These are phyloP conservation scores for Machimus atricapillus DNA, from an alignment of 2,888 invertebrate genomes.

Conservation along the genomic window DNA sequence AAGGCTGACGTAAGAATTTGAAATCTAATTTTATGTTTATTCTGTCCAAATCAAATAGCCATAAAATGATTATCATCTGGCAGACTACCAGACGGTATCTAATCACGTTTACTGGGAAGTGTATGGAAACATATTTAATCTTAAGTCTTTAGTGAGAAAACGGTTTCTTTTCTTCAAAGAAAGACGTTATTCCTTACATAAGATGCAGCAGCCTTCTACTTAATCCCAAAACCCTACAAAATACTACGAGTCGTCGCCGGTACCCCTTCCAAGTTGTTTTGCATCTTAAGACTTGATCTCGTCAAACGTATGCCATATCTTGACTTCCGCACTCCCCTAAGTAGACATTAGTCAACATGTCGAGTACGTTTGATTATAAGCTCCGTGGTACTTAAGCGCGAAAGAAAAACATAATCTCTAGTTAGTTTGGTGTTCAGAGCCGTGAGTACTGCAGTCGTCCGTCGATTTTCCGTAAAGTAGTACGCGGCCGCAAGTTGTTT, in stretches of 20 bases:
- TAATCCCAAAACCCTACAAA: not conserved
- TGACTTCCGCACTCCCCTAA: not conserved
- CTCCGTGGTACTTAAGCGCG: not conserved
- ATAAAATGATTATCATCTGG: not conserved
- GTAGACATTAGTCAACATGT: slow-evolving; percentile 11
- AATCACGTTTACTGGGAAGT: not conserved
- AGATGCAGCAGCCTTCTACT: not conserved
- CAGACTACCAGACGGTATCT: not conserved
- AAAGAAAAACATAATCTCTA: not conserved
- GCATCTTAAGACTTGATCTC: not conserved
- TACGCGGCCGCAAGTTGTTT: not conserved
- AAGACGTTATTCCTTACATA: not conserved
- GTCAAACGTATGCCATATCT: slow-evolving; percentile 3
- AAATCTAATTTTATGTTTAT: not conserved
- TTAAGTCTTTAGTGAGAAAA: not conserved
- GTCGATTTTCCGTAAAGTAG: not conserved
- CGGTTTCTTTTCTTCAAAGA: not conserved
- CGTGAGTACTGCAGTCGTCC: not conserved
- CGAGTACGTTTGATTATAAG: not conserved
- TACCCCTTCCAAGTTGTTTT: not conserved
- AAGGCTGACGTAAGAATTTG: not conserved
- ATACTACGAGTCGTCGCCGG: not conserved
- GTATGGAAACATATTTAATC: not conserved
- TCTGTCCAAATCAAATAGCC: not conserved
- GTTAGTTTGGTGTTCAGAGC: not conserved